Percentiles rank a stretch among this genome's conserved stretches.
These are phyloP conservation scores for Andricus curvator DNA, from an alignment of 2,888 invertebrate genomes.

Conservation along the genomic window DNA sequence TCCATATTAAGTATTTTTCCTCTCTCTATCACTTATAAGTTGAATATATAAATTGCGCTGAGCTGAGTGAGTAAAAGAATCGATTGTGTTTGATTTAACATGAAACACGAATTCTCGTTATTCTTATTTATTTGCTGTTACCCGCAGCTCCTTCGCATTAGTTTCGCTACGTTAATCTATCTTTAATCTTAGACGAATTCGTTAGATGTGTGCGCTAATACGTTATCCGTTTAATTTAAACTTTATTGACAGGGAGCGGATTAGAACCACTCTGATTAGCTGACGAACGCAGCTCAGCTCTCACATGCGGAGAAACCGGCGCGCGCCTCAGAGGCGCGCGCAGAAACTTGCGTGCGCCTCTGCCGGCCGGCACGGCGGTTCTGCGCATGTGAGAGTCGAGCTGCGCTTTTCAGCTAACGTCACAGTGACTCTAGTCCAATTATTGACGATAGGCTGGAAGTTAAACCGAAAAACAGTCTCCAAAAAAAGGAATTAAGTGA, in stretches of 20 bases:
- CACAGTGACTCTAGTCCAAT: no score
- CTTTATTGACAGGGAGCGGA: not conserved
- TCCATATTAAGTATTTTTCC: constrained; percentile 15
- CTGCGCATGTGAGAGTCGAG: no score
- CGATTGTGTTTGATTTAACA: constrained; percentile 16
- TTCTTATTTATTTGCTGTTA: constrained; percentile 34
- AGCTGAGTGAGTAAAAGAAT: constrained; percentile 6
- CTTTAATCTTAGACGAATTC: constrained; percentile 28
- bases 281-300: no score
- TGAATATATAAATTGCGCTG: constrained; percentile 14
- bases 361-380: no score
- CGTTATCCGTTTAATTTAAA: constrained; percentile 1
- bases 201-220: constrained; percentile 34
- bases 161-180: constrained; percentile 28
- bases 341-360: no score
- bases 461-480: not conserved
- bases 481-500: not conserved
- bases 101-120: constrained; percentile 17
- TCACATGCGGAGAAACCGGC: no score
- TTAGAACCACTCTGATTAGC: no score
- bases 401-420: no score
- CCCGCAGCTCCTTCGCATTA: constrained; percentile 19
- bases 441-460: not conserved
- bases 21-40: constrained; percentile 26
- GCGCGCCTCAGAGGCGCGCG: no score